Conservation (phyloP, 2,797 vertebrate species). For the Aselliscus stoliczkanus region DNA sequence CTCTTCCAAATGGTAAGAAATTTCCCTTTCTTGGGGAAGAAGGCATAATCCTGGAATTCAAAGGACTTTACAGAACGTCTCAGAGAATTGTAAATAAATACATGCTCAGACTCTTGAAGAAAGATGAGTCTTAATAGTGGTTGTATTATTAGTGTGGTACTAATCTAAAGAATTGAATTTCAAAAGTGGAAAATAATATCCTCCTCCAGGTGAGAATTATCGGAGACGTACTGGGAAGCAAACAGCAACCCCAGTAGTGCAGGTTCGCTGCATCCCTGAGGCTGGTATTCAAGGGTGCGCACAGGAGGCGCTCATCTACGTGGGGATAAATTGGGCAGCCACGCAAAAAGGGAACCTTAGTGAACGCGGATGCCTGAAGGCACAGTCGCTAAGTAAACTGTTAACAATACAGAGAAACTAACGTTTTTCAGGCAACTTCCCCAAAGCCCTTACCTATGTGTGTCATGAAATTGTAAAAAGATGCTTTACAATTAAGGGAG, state of each 20-base stretch:
- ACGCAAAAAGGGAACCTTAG: neutral
- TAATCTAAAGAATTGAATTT: neutral
- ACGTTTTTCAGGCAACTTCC: neutral
- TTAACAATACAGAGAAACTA: neutral
- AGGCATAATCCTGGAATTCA: neutral
- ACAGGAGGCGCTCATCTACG: neutral
- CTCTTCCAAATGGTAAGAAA: conserved; percentile 8
- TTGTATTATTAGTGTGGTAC: neutral
- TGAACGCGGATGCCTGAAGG: neutral
- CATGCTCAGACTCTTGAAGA: neutral
- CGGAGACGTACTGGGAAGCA: neutral
- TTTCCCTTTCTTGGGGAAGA: neutral
- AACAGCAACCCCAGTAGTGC: neutral
- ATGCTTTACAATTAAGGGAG: neutral
- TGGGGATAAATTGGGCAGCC: neutral
- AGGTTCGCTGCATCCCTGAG: neutral
- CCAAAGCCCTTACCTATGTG: neutral
- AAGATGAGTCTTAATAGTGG: neutral
- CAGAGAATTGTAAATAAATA: neutral
- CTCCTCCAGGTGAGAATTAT: neutral
- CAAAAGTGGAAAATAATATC: neutral
- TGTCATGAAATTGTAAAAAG: neutral
- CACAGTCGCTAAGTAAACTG: neutral
- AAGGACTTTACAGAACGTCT: neutral
- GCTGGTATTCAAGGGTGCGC: accelerated